These are phyloP conservation scores for Oncopeltus fasciatus DNA, from an alignment of 1,140 invertebrate species.

Conservation along the genomic window DNA sequence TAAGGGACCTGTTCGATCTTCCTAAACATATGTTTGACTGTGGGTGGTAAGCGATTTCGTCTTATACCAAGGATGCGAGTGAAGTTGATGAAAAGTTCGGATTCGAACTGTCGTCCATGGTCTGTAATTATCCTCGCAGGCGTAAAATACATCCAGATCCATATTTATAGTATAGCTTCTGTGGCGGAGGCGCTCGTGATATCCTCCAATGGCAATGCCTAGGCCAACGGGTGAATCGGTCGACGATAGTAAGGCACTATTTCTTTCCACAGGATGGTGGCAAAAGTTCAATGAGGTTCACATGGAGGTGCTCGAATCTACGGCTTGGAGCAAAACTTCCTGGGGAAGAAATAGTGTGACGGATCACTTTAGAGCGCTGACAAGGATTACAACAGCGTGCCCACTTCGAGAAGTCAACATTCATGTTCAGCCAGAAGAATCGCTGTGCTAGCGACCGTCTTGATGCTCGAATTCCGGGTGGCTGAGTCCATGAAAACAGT, in stretches of 20 bases:
- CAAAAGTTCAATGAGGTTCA: not conserved
- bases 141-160: too few relatives aligned
- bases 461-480: too few relatives aligned
- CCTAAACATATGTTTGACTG: too few relatives aligned
- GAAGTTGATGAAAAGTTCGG: not conserved
- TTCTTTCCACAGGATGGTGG: not conserved
- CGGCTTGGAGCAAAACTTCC: not conserved
- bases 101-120: too few relatives aligned
- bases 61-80: not conserved
- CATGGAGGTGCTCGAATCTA: not conserved
- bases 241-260: not conserved
- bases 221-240: not conserved
- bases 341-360: not conserved
- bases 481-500: not conserved
- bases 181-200: not conserved
- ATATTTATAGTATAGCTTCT: too few relatives aligned
- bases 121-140: too few relatives aligned
- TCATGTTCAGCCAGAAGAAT: not conserved
- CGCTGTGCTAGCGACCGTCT: not conserved
- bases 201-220: not conserved
- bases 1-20: too few relatives aligned
- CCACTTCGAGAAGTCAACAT: not conserved
- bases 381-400: not conserved
- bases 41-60: not conserved
- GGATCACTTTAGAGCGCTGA: not conserved